These are phyloP conservation scores for Stenodema calcarata DNA, from an alignment of 2,888 invertebrate species.

Conservation along the genomic window DNA sequence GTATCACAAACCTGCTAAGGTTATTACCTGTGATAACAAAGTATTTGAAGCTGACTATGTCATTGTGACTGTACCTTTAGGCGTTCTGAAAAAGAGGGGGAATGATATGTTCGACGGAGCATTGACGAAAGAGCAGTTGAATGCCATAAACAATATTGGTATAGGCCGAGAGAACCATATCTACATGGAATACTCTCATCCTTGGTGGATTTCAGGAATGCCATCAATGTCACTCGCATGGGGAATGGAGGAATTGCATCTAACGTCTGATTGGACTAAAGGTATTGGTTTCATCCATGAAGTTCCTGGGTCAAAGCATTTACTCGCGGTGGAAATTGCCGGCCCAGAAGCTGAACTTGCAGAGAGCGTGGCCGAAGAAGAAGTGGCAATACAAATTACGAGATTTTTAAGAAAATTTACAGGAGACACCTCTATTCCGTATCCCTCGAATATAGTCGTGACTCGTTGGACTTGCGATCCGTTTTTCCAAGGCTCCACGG, in stretches of 20 bases:
- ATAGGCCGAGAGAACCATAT: constrained; percentile 34
- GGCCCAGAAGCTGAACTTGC: constrained; percentile 45
- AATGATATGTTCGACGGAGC: constrained; percentile 75
- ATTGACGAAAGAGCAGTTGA: constrained; percentile 72
- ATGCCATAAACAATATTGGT: constrained; percentile 66
- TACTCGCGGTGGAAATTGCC: constrained; percentile 35
- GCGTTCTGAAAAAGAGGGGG: constrained; percentile 77
- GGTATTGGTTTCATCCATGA: constrained; percentile 39
- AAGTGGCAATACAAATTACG: constrained; percentile 51
- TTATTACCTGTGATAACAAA: constrained; percentile 75
- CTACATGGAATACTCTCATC: constrained; percentile 46
- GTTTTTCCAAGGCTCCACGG: constrained; percentile 42
- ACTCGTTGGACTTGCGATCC: constrained; percentile 49
- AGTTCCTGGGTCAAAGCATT: constrained; percentile 41
- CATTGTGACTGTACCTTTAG: constrained; percentile 77
- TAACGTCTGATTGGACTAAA: constrained; percentile 41
- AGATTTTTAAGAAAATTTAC: constrained; percentile 49
- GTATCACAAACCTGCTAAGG: constrained; percentile 64
- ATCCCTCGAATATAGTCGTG: constrained; percentile 48
- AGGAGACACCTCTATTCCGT: constrained; percentile 50
- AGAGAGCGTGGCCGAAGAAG: constrained; percentile 43
- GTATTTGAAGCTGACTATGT: constrained; percentile 76
- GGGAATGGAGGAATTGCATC: constrained; percentile 44
- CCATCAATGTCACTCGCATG: constrained; percentile 43
- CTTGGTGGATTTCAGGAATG: constrained; percentile 47